Evolutionary conservation across 2,797 vertebrate genomes (phyloP).

Genomic region (Luscinia megarhynchos): DNA sequence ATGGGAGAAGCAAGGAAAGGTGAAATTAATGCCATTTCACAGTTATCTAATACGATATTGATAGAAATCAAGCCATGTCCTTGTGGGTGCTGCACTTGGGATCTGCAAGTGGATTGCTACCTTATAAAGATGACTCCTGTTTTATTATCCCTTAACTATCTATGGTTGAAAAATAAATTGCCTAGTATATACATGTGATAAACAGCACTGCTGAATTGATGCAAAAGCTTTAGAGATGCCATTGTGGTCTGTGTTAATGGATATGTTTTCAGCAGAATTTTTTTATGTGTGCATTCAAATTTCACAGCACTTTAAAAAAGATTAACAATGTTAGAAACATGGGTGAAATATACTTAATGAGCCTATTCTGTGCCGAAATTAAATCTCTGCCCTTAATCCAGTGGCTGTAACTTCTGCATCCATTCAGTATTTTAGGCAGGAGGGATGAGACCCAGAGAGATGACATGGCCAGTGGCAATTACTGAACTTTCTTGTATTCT

Average conservation of each 20-base stretch:
- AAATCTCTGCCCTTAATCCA: constrained; percentile 27
- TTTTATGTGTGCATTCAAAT: constrained; percentile 48
- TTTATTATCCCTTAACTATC: constrained; percentile 57
- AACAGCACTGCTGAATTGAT: constrained; percentile 44
- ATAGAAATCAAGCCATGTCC: constrained; percentile 35
- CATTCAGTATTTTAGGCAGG: neutral
- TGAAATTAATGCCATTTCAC: constrained; percentile 64
- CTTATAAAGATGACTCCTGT: constrained; percentile 63
- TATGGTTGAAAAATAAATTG: constrained; percentile 54
- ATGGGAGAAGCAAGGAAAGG: neutral
- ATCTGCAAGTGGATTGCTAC: constrained; percentile 56
- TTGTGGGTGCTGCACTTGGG: constrained; percentile 24
- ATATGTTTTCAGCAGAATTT: constrained; percentile 24
- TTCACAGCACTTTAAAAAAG: constrained; percentile 33
- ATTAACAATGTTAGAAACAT: constrained; percentile 60
- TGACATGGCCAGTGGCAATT: neutral
- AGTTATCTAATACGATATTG: constrained; percentile 17
- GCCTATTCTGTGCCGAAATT: constrained; percentile 46
- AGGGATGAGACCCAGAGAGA: neutral
- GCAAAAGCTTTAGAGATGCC: constrained; percentile 25
- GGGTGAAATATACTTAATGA: constrained; percentile 48
- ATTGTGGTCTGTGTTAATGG: constrained; percentile 22
- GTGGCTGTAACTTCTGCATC: neutral
- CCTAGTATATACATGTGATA: constrained; percentile 42
- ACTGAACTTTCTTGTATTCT: neutral